Percentiles rank a stretch among this genome's conserved stretches.
Conservation (phyloP, 2,113 vertebrate genomes). For the Danio rerio region DNA sequence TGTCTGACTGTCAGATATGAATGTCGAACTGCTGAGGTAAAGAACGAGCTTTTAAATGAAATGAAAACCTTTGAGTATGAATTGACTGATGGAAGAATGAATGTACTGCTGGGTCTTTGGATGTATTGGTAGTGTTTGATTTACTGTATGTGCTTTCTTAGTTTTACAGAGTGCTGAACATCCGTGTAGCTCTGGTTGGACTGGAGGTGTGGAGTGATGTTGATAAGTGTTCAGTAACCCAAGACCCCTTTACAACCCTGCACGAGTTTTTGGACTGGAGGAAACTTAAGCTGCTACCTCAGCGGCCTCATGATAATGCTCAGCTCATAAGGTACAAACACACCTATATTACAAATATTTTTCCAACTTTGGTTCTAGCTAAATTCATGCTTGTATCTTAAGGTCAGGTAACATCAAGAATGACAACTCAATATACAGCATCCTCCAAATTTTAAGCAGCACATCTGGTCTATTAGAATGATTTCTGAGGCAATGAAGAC, state of each 20-base stretch:
- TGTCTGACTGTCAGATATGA: constrained; percentile 32
- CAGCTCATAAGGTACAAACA: constrained; percentile 88
- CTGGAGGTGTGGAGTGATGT: constrained; percentile 94
- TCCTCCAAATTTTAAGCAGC: too few species aligned
- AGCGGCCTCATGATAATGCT: constrained; percentile 92
- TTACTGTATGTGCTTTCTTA: constrained; percentile 57
- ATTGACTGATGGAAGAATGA: constrained; percentile 14
- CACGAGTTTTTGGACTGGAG: constrained; percentile 98
- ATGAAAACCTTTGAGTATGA: constrained; percentile 61
- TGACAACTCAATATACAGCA: too few species aligned
- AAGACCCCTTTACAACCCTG: constrained; percentile 92
- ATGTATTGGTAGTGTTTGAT: not conserved
- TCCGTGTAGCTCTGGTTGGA: constrained; percentile 92
- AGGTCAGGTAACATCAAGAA: too few species aligned
- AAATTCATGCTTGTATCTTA: not conserved
- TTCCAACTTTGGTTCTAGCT: not conserved
- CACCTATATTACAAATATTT: not conserved
- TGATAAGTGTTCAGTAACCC: constrained; percentile 91
- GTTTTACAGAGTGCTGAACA: constrained; percentile 94
- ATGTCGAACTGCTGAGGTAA: not conserved
- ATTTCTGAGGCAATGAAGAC: too few species aligned
- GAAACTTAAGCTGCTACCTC: constrained; percentile 88
- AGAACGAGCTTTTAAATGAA: constrained; percentile 2
- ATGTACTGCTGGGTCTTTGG: not conserved
- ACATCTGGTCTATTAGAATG: too few species aligned